phyloP scores from a whole-genome alignment of 1,140 invertebrate species.

The Cotesia chilonis region DNA sequence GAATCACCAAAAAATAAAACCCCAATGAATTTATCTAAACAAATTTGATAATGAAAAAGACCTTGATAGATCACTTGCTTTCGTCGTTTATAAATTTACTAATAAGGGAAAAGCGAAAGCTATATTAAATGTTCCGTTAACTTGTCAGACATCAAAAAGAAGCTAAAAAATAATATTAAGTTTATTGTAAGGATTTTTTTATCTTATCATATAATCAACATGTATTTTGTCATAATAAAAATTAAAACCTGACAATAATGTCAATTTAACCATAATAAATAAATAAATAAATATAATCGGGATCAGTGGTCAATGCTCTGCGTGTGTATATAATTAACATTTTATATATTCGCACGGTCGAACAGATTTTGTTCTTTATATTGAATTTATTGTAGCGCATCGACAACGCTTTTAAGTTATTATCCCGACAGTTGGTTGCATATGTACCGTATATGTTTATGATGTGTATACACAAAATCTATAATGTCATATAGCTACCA shows the following conservation, averaged over 20 bases:
- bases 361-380: conserved; percentile 40
- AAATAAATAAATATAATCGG: neutral
- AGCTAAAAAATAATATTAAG: conserved; percentile 9
- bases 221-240: neutral
- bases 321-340: conserved; percentile 31
- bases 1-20: neutral
- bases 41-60: neutral
- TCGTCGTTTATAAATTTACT: conserved; percentile 26
- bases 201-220: too few species aligned
- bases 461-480: conserved; percentile 44
- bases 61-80: conserved; percentile 21
- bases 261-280: neutral
- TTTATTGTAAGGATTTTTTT: neutral
- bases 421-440: neutral
- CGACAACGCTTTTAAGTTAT: neutral
- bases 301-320: conserved; percentile 46
- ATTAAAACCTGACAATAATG: conserved; percentile 6
- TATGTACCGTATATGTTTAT: conserved; percentile 27
- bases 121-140: conserved; percentile 32
- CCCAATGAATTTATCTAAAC: neutral
- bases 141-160: conserved; percentile 5
- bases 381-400: conserved; percentile 22
- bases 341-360: conserved; percentile 40
- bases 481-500: conserved; percentile 53
- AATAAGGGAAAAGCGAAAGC: conserved; percentile 37